Conservation (phyloP, 2,888 invertebrate genomes). For the Euproctis similis region DNA sequence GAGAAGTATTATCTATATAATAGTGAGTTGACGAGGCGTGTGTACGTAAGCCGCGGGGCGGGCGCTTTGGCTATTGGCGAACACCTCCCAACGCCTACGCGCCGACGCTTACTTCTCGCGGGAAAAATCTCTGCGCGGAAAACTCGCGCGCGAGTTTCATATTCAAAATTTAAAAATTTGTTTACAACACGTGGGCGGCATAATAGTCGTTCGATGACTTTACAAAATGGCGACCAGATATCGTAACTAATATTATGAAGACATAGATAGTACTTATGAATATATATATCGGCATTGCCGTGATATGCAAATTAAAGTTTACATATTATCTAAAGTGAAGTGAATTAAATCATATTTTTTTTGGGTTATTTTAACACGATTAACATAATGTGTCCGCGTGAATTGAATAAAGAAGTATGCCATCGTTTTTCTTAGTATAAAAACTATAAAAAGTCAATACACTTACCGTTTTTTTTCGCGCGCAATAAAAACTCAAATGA, state of each 20-base stretch:
- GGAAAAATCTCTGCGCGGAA: slow-evolving; percentile 63
- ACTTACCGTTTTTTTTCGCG: slow-evolving; percentile 24
- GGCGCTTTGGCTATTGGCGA: slow-evolving; percentile 67
- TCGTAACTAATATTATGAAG: too few relatives aligned
- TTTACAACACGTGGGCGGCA: slow-evolving; percentile 50
- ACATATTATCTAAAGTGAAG: too few relatives aligned
- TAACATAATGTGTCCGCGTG: background rate
- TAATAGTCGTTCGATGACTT: slow-evolving; percentile 36
- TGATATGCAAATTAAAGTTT: too few relatives aligned
- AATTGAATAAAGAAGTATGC: too few relatives aligned
- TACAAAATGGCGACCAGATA: slow-evolving; percentile 50
- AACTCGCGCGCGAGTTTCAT: slow-evolving; percentile 40
- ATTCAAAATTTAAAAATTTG: slow-evolving; percentile 46
- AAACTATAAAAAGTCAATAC: too few relatives aligned
- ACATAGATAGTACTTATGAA: too few relatives aligned
- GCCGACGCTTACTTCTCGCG: slow-evolving; percentile 56
- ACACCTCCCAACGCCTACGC: slow-evolving; percentile 75
- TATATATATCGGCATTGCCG: too few relatives aligned
- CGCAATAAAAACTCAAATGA: slow-evolving; percentile 40
- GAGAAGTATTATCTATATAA: background rate
- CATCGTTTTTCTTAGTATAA: too few relatives aligned
- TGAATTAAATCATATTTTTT: too few relatives aligned
- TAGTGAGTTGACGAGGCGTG: slow-evolving; percentile 35
- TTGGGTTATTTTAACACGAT: too few relatives aligned
- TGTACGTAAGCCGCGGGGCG: slow-evolving; percentile 49